Base-by-base conservation (phyloP, 2,113 vertebrate genomes). In the Saguinus imperator region DNA sequence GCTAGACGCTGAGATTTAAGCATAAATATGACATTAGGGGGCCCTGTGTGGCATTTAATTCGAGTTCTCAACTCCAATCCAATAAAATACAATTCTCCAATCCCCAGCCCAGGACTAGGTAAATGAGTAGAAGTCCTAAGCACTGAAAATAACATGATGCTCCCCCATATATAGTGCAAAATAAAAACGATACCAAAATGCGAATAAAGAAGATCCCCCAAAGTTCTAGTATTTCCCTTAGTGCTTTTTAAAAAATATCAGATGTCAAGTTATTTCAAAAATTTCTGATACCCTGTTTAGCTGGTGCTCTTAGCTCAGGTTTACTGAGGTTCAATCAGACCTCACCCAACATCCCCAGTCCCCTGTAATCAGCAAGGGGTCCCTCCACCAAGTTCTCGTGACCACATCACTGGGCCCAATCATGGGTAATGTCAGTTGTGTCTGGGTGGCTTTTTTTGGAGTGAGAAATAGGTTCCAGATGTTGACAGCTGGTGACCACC, bases 371-470 rank as follows among this genome's bases (percentile, higher is more conserved):
- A 6, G 3, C 35, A 75, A 11, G 43, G 8, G 58, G 10, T 2
- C 45, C 27, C 8, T 45, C 35, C 2, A 64, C 3, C 25, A 1
- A 9, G 3, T 1, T 73, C 21, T 1, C 7, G 9, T 64, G 52
- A 45, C 87, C 84, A 85, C 29, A 82, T n/a, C 58, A 16, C 23
- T n/a, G 66, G 61, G 11, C 1, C 61, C 17, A 64, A 23, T 61
- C 48, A 21, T 1, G 25, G 79, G 20, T 3, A 55, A 29, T 79
- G 18, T 37, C 66, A 11, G 27, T 43, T 89, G 73, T 73, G 23
- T 68, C 58, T 87, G 84, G 72, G 72, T 94, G 84, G 70, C 43
- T 92, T 90, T 92, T 90, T 81, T 82, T 23, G 9, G 55, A 84
- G 21, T 18, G 13, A 70, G 45, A 58, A 85, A 73, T 87, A 13